phyloP scores from a whole-genome alignment of 2,888 invertebrate species.

The Diachrysia chrysitis region DNA sequence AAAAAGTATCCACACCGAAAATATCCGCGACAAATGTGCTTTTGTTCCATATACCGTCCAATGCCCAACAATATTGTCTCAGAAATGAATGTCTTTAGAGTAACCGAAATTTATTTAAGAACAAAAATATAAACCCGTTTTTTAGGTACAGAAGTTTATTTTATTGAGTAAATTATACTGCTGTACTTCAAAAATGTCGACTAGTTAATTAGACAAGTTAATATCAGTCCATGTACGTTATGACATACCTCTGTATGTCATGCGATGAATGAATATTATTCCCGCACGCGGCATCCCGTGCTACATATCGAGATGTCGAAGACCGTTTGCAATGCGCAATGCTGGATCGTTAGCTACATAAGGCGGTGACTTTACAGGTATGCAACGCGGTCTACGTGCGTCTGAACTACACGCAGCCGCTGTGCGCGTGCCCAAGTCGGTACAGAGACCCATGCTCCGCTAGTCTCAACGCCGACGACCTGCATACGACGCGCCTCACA shows the following conservation, averaged over 20 bases:
- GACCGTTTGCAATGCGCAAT: constrained; percentile 28
- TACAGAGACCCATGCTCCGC: constrained; percentile 97
- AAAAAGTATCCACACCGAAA: constrained; percentile 22
- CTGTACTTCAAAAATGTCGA: constrained; percentile 12
- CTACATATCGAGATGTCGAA: constrained; percentile 28
- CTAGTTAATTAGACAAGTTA: constrained; percentile 23
- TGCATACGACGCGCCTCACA: constrained; percentile 96
- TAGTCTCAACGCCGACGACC: constrained; percentile 96
- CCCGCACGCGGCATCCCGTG: constrained; percentile 23
- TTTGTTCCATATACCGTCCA: constrained; percentile 44
- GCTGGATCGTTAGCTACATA: constrained; percentile 42
- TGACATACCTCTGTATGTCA: constrained; percentile 25
- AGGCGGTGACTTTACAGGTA: constrained; percentile 88
- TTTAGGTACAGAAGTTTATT: too few relatives aligned
- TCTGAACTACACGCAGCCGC: constrained; percentile 96
- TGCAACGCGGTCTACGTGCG: constrained; percentile 98
- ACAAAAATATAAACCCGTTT: too few relatives aligned
- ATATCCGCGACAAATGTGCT: constrained; percentile 34
- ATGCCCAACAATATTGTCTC: constrained; percentile 21
- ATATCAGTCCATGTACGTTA: constrained; percentile 27
- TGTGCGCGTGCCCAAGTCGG: constrained; percentile 96
- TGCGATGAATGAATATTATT: constrained; percentile 39
- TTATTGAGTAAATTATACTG: too few relatives aligned
- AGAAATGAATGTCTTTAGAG: background rate
- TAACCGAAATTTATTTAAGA: too few relatives aligned